phyloP scores from a whole-genome alignment of 2,797 vertebrate genomes.

The Acomys russatus region DNA sequence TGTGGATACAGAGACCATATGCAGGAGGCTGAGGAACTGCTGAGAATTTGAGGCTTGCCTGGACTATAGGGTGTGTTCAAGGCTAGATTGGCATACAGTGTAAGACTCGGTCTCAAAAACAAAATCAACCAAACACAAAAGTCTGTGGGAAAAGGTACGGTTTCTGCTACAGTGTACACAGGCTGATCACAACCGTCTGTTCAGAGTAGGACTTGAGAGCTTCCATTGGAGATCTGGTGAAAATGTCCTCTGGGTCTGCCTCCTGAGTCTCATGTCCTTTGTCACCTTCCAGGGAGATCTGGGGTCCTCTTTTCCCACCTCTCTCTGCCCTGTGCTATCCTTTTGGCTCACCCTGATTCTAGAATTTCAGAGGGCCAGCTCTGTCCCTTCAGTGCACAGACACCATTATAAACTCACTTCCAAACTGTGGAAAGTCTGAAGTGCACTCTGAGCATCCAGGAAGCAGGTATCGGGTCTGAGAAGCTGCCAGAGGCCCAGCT shows the following conservation, averaged over 20 bases:
- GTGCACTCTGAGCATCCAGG: not conserved
- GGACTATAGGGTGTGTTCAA: not conserved
- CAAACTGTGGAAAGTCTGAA: not conserved
- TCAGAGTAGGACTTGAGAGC: not conserved
- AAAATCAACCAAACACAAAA: not conserved
- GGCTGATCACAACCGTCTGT: not conserved
- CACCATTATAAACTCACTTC: not conserved
- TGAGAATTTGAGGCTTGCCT: not conserved
- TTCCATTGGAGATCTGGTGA: not conserved
- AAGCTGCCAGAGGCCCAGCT: not conserved
- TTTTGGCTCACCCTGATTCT: not conserved
- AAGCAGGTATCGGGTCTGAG: not conserved
- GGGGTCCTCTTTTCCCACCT: not conserved
- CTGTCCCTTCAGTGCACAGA: not conserved
- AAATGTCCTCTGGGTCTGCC: not conserved
- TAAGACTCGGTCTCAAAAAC: not conserved
- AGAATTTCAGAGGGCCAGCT: not conserved
- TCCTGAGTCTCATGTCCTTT: not conserved
- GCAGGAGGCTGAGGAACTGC: not conserved
- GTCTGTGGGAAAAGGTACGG: not conserved
- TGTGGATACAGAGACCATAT: not conserved
- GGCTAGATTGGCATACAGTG: not conserved
- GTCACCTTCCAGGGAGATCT: not conserved
- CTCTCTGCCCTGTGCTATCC: not conserved
- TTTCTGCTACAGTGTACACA: not conserved